Evolutionary conservation across 2,113 vertebrate genomes (phyloP).

Genomic region (Phrynosoma platyrhinos): DNA sequence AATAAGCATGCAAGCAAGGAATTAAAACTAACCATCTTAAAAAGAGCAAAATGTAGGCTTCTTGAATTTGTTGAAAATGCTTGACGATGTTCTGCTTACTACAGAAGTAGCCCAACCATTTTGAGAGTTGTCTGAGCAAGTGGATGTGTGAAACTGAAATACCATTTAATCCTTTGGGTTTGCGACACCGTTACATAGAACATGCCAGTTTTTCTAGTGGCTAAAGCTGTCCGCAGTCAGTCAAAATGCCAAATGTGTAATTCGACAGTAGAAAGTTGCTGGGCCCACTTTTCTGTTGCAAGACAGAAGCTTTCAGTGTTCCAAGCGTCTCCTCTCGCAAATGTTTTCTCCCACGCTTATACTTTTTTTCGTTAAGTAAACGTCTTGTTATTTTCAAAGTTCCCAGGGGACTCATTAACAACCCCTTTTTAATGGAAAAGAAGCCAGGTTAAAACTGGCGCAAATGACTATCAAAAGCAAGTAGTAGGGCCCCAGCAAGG

Average conservation of each 20-base stretch:
- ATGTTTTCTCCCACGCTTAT: constrained; percentile 78
- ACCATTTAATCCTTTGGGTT: neutral
- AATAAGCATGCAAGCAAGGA: too few relatives aligned
- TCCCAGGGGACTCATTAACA: constrained; percentile 78
- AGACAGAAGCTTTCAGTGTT: constrained; percentile 1
- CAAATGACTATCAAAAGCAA: constrained; percentile 80
- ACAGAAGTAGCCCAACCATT: too few relatives aligned
- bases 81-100: too few relatives aligned
- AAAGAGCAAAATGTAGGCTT: too few relatives aligned
- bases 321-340: constrained; percentile 57
- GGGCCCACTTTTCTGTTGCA: neutral
- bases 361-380: constrained; percentile 80
- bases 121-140: too few relatives aligned
- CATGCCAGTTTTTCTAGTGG: neutral
- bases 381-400: constrained; percentile 83
- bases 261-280: neutral
- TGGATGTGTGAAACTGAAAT: too few relatives aligned
- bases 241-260: neutral
- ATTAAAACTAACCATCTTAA: too few relatives aligned
- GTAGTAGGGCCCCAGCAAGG: constrained; percentile 75
- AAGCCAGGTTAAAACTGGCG: constrained; percentile 80
- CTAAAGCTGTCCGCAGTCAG: neutral
- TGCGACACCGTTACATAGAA: neutral
- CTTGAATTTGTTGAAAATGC: too few relatives aligned
- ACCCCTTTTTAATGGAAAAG: constrained; percentile 80